Evolutionary conservation across 1,140 invertebrate species (phyloP), one percentile per base, ranked within the genome.

Genomic region (Centruroides sculpturatus): DNA sequence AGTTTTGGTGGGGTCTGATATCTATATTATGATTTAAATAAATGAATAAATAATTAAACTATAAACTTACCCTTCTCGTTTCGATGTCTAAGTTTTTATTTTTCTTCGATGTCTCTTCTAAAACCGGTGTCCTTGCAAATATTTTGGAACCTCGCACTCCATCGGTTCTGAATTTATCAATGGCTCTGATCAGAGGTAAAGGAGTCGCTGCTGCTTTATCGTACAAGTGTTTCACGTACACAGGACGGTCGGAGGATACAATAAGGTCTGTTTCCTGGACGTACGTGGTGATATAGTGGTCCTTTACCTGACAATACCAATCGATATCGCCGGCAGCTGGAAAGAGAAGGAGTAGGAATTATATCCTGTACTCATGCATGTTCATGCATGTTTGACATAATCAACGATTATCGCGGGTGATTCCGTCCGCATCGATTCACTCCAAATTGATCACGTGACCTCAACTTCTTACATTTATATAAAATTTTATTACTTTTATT

Each of bases 11-110:
- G 23, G 23, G 23, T 23, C n/a, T n/a, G n/a, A n/a, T n/a, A n/a
- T n/a, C n/a, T n/a, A 23, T 23, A 23, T 23, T 23, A 23, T 23
- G 23, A 23, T 23, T 23, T 23, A 23, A 23, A 23, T 23, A 23
- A 23, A 23, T 23, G 23, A 23, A 23, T 23, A 23, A 23, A 23
- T 23, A 23, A 23, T 23, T 23, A 23, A 23, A 23, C 23, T 23
- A 23, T 23, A 12, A 52, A 64, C 66, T 85, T 77, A 92, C 88
- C 80, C 87, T 81, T 74, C 85, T 79, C 52, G 86, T 89, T 76
- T 91, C 88, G 68, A 91, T 91, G 69, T 90, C 87, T 64, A 87
- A 82, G 71, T 87, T 83, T 47, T 85, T 80, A 66, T 82, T 77
- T 65, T 68, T 66, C 54, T 51, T 50, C 13, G 35, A 66, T 3